Base-by-base conservation (phyloP, 2,113 vertebrate genomes). In the Accipiter cooperii region DNA sequence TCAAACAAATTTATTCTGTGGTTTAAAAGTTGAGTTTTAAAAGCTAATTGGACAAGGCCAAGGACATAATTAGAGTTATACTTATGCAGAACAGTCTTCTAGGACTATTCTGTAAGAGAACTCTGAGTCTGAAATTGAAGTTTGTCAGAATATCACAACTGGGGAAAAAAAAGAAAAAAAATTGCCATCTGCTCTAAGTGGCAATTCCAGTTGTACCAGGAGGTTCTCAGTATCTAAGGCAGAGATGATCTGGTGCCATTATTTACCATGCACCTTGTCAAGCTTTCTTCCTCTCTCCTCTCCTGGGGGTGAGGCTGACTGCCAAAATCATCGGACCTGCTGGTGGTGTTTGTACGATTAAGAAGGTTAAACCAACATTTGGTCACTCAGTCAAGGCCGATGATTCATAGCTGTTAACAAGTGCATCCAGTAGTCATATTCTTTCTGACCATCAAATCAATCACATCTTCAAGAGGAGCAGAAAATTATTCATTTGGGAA, bases 61-160 rank as follows among this genome's bases (percentile, higher is more conserved):
- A 64, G 44, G 55, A 79, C 92, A 92, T 90, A 94, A 93, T 97
- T 96, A 93, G 78, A 64, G 84, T 93, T 81, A 60, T 69, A 34
- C 38, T 97, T 52, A 36, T 38, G 57, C 38, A 85, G 47, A 88
- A 68, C 65, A 84, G 31, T 64, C 34, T 84, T 55, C 40, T 38
- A 40, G 46, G 54, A 61, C 58, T 85, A 33, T 52, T 83, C 29
- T 54, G 46, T 78, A 42, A 28, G 47, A 84, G 47, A 51, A 44
- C 13, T 80, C 24, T 29, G 9, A 66, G 58, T 34, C 46, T 75
- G 68, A 87, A 90, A 70, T 3, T 66, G 54, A 83, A 88, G 49
- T 61, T 76, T 85, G 80, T 81, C 85, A 85, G 70, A 71, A 42
- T 81, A 65, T 60, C 63, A 78, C 51, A 25, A 83, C 6, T n/a